Evolutionary conservation across 2,888 invertebrate species (phyloP).

Genomic region (Spicauda simplicius): DNA sequence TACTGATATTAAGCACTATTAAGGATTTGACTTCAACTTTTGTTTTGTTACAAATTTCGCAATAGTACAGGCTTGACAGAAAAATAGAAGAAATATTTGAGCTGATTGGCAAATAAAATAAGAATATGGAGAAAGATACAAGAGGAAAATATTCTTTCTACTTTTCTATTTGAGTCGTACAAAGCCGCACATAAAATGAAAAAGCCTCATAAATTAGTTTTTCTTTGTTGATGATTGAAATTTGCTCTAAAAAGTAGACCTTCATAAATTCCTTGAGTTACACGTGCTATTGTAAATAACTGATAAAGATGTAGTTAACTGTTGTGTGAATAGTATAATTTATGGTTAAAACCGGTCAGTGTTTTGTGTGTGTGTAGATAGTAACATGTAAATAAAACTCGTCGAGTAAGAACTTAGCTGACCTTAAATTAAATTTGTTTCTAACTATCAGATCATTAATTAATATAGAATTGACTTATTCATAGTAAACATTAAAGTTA

Average conservation of each 20-base stretch:
- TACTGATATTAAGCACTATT: constrained; percentile 64
- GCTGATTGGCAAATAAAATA: neutral
- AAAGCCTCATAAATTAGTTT: constrained; percentile 9
- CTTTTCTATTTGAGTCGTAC: constrained; percentile 7
- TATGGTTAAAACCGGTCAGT: constrained; percentile 65
- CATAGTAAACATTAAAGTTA: constrained; percentile 28
- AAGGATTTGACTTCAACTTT: constrained; percentile 72
- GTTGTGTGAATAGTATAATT: constrained; percentile 81
- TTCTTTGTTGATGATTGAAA: constrained; percentile 20
- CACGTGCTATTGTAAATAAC: constrained; percentile 67
- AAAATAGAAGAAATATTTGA: constrained; percentile 16
- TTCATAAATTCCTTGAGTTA: constrained; percentile 28
- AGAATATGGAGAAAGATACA: constrained; percentile 22
- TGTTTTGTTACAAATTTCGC: constrained; percentile 36
- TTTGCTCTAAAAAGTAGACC: constrained; percentile 20
- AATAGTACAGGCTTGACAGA: constrained; percentile 49
- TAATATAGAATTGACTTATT: constrained; percentile 33
- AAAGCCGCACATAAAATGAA: neutral
- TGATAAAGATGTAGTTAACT: constrained; percentile 69
- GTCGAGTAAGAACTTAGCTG: constrained; percentile 31
- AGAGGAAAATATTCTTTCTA: constrained; percentile 12
- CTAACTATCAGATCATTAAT: constrained; percentile 31
- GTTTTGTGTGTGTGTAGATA: constrained; percentile 82
- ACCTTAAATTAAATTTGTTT: constrained; percentile 35
- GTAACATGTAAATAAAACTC: constrained; percentile 61